Evolutionary conservation across 2,888 invertebrate species (phyloP).

Genomic region (Hyles lineata): DNA sequence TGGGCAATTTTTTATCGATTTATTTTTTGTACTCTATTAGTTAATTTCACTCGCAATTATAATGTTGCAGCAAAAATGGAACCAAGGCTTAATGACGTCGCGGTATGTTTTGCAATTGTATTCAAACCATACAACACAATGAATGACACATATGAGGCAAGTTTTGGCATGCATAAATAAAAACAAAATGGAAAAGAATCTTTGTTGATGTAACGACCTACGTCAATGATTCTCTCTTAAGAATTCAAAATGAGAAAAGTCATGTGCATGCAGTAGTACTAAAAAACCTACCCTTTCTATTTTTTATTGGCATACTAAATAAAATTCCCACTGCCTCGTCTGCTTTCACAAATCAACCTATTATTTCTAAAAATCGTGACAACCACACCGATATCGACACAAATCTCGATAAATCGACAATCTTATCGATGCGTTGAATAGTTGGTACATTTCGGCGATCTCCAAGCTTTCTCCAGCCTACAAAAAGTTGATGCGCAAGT

Average conservation of each 20-base stretch:
- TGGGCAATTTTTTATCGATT: too few species aligned
- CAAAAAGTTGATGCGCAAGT: constrained; percentile 60
- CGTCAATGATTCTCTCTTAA: too few species aligned
- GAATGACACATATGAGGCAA: constrained; percentile 10
- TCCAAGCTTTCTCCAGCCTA: constrained; percentile 69
- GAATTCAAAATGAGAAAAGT: too few species aligned
- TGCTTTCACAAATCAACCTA: constrained; percentile 41
- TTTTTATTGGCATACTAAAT: background rate
- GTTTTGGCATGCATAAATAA: background rate
- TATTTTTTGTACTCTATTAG: too few species aligned
- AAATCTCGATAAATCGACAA: constrained; percentile 30
- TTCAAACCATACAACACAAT: background rate
- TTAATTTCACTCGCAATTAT: too few species aligned
- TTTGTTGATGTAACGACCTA: too few species aligned
- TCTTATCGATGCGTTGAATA: constrained; percentile 46
- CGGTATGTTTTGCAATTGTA: background rate
- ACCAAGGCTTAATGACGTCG: too few species aligned
- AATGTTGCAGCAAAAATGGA: too few species aligned
- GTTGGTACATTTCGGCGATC: constrained; percentile 48
- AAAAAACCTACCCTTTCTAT: background rate
- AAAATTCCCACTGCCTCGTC: background rate
- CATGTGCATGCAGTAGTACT: background rate
- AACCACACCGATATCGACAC: constrained; percentile 35
- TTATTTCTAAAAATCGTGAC: constrained; percentile 35
- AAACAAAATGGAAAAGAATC: background rate